phyloP scores from a whole-genome alignment of 53 echinoderm and acorn worm species.

The Temnopleurus reevesii region DNA sequence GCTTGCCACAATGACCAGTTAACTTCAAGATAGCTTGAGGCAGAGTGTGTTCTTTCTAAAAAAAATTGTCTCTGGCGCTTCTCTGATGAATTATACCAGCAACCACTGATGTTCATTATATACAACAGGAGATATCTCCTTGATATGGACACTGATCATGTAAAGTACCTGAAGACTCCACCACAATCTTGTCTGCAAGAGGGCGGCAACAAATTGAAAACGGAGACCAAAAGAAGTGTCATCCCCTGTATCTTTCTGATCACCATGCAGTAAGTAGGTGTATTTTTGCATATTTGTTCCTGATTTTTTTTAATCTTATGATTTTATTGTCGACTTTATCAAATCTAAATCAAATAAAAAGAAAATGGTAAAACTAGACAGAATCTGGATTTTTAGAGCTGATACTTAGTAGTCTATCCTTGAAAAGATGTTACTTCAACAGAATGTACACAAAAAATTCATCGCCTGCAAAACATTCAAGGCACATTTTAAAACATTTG shows the following conservation, averaged over 20 bases:
- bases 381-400: no score
- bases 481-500: constrained; percentile 10
- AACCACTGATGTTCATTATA: background rate
- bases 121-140: no score
- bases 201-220: no score
- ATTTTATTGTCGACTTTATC: no score
- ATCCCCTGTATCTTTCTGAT: no score
- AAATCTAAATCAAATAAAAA: no score
- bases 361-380: no score
- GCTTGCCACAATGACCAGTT: constrained; percentile 13
- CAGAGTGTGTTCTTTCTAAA: background rate
- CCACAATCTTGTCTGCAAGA: background rate
- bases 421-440: background rate
- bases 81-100: background rate
- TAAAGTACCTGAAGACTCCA: constrained; percentile 9
- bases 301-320: no score
- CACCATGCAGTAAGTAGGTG: no score
- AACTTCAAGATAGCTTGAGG: background rate
- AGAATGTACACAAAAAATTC: background rate
- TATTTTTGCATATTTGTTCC: no score
- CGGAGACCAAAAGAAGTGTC: no score
- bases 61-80: background rate
- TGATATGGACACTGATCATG: no score
- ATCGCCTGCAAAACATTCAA: background rate
- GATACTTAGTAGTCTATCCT: background rate